Conservation (phyloP, 2,113 vertebrate species). For the Mobula birostris region DNA sequence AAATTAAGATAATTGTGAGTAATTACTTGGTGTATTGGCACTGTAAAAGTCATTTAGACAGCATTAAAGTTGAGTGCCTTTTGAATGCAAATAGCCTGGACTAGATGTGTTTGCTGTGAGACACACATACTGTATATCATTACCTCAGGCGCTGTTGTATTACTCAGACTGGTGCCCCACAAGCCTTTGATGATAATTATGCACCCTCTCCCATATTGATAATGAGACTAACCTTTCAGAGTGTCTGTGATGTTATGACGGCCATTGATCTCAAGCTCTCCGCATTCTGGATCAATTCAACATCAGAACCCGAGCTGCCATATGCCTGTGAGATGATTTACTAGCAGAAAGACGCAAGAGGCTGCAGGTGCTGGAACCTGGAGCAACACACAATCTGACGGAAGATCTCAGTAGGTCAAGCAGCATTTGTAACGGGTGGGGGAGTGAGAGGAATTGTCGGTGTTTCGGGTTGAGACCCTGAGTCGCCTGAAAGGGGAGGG, state of each 20-base stretch:
- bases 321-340: no score
- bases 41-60: not conserved
- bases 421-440: no score
- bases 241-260: not conserved
- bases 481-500: no score
- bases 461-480: no score
- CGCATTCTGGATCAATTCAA: not conserved
- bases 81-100: not conserved
- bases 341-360: no score
- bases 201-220: not conserved
- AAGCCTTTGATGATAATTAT: not conserved
- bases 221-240: slow-evolving; percentile 26
- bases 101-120: no score
- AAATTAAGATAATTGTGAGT: not conserved
- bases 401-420: no score
- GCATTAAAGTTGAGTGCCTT: not conserved
- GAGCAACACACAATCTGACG: no score
- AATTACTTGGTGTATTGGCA: not conserved
- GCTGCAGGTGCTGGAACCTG: no score
- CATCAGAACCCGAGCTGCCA: not conserved
- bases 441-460: no score
- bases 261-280: not conserved
- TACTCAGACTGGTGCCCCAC: not conserved
- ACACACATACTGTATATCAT: not conserved
- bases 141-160: not conserved